Conservation (phyloP, 2,888 invertebrate genomes). For the Caenorhabditis sinica region DNA sequence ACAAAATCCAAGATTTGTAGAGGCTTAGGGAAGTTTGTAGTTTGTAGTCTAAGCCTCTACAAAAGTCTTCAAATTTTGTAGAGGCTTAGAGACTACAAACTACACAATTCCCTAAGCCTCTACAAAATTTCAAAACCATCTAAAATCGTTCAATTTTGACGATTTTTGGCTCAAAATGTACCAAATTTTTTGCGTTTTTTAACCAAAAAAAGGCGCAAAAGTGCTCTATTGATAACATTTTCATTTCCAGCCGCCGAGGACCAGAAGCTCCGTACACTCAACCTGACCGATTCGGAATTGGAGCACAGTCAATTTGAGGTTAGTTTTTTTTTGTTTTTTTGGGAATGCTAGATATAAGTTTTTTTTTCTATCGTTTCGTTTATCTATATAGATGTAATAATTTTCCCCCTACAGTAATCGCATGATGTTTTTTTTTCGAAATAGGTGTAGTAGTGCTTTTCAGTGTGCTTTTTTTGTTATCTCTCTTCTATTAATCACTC, state of each 20-base stretch:
- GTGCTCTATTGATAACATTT: too few species aligned
- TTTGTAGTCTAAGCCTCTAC: too few species aligned
- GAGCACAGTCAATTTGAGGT: constrained; percentile 62
- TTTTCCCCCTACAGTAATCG: constrained; percentile 3
- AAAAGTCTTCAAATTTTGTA: too few species aligned
- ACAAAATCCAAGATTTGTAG: too few species aligned
- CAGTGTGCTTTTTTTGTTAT: constrained; percentile 46
- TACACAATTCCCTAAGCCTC: too few species aligned
- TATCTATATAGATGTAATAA: neutral
- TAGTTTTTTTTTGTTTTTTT: constrained; percentile 32
- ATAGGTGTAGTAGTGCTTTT: too few species aligned
- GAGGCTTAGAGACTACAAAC: too few species aligned
- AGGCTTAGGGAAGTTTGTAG: too few species aligned
- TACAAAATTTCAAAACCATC: too few species aligned
- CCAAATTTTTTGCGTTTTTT: neutral
- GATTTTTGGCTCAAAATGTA: neutral
- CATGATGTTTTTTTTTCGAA: neutral
- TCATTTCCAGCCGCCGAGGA: constrained; percentile 47
- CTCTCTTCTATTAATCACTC: constrained; percentile 1
- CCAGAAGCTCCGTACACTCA: constrained; percentile 55
- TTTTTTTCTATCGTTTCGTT: neutral
- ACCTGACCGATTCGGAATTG: constrained; percentile 62
- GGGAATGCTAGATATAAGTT: neutral
- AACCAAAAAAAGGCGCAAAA: too few species aligned
- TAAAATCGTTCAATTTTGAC: too few species aligned